Conservation (phyloP, 2,888 invertebrate genomes). For the Elysia crispata region DNA sequence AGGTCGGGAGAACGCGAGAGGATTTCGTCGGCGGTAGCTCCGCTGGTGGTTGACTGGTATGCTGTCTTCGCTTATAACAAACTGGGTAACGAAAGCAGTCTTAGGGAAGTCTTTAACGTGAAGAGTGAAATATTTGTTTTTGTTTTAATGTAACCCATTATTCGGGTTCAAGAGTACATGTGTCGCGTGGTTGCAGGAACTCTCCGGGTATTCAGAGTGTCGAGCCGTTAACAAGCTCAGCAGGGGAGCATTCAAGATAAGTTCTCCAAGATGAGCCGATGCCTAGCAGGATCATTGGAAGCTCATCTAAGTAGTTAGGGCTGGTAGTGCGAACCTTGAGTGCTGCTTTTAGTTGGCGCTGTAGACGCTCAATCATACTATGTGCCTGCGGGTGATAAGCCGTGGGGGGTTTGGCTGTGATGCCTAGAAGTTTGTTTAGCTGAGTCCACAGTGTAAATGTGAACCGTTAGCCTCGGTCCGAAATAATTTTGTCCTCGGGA, state of each 20-base stretch:
- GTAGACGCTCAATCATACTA: constrained; percentile 39
- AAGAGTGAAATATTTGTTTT: constrained; percentile 28
- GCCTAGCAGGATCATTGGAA: constrained; percentile 11
- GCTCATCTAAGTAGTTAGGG: constrained; percentile 34
- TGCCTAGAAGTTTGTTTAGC: constrained; percentile 35
- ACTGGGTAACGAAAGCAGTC: too few relatives aligned
- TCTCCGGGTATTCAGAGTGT: too few relatives aligned
- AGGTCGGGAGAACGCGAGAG: too few relatives aligned
- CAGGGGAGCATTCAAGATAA: constrained; percentile 22
- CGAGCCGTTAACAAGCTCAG: constrained; percentile 25
- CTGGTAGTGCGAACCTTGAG: constrained; percentile 33
- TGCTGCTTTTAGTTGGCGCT: constrained; percentile 38
- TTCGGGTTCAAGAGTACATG: constrained; percentile 19
- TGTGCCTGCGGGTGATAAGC: constrained; percentile 41
- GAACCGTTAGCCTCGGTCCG: constrained; percentile 40
- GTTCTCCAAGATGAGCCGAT: constrained; percentile 25
- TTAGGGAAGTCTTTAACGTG: neutral
- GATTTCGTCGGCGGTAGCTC: too few relatives aligned
- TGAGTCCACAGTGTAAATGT: constrained; percentile 38
- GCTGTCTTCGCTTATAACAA: too few relatives aligned
- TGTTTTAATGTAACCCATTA: constrained; percentile 17
- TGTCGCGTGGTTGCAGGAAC: too few relatives aligned
- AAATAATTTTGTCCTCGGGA: constrained; percentile 40
- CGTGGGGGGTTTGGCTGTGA: constrained; percentile 36
- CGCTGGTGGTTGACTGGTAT: too few relatives aligned